phyloP scores from a whole-genome alignment of 2,113 vertebrate species.

The Hippopotamus amphibius region DNA sequence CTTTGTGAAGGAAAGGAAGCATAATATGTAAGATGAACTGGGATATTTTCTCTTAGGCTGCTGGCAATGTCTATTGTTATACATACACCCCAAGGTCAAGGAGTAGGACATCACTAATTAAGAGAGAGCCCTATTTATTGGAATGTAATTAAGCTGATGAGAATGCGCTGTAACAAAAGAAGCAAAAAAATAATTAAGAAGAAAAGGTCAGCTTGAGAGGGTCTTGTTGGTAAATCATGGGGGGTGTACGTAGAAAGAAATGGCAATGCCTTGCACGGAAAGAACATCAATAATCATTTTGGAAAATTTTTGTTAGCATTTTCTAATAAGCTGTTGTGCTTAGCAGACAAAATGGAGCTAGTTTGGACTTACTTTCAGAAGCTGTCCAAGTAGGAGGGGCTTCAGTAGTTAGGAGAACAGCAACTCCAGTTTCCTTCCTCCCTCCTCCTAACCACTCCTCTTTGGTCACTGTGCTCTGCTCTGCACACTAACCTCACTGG shows the following conservation, averaged over 20 bases:
- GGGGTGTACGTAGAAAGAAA: not conserved
- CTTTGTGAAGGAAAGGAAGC: not conserved
- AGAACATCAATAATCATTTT: not conserved
- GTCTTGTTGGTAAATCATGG: not conserved
- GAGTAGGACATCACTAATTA: conserved; percentile 40
- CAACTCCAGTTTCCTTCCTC: not conserved
- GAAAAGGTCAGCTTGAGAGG: not conserved
- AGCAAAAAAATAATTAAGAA: conserved; percentile 3
- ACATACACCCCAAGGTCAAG: conserved; percentile 6
- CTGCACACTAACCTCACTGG: not conserved
- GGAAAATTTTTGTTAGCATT: not conserved
- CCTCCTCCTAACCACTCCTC: not conserved
- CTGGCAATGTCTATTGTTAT: not conserved
- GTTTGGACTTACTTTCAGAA: not conserved
- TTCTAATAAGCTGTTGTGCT: not conserved
- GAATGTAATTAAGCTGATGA: conserved; percentile 56
- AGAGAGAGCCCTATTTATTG: conserved; percentile 29
- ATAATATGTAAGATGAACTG: not conserved
- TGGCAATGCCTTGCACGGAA: not conserved
- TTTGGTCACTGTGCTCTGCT: not conserved
- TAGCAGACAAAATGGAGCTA: not conserved
- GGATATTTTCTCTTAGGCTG: not conserved
- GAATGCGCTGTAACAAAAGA: conserved; percentile 37
- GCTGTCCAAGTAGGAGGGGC: not conserved
- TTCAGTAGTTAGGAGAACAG: not conserved